phyloP scores from a whole-genome alignment of 2,888 invertebrate species.

The Lasius platythorax region DNA sequence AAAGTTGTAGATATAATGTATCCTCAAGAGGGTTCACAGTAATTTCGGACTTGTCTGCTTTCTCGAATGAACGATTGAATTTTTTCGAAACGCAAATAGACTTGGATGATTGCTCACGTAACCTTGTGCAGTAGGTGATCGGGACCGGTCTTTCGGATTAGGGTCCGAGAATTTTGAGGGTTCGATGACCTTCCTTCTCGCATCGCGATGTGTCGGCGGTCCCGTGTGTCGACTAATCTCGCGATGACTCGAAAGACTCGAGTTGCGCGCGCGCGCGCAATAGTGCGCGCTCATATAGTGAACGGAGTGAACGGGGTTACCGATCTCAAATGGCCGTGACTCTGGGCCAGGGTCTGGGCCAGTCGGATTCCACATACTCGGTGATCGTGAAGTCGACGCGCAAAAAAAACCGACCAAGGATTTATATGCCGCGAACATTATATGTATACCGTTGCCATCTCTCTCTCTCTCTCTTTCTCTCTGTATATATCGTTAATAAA shows the following conservation, averaged over 20 bases:
- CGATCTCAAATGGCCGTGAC: slow-evolving; percentile 70
- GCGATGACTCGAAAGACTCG: slow-evolving; percentile 41
- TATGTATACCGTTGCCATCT: slow-evolving; percentile 6
- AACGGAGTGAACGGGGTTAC: slow-evolving; percentile 69
- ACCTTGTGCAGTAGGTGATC: slow-evolving; percentile 61
- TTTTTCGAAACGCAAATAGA: neutral
- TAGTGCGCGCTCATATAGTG: slow-evolving; percentile 4
- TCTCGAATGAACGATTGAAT: neutral
- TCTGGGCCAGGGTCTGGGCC: slow-evolving; percentile 67
- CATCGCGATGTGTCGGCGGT: slow-evolving; percentile 49
- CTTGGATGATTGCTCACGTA: slow-evolving; percentile 65
- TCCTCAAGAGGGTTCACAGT: neutral
- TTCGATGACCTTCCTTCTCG: slow-evolving; percentile 61
- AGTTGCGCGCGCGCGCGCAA: neutral
- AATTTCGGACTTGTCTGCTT: neutral
- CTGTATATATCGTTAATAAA: neutral
- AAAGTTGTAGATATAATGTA: neutral
- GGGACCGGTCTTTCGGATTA: slow-evolving; percentile 73
- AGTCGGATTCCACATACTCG: slow-evolving; percentile 59
- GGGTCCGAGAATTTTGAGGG: slow-evolving; percentile 50
- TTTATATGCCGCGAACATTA: slow-evolving; percentile 4
- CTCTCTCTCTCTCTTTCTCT: neutral
- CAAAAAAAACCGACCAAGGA: slow-evolving; percentile 39
- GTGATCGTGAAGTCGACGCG: slow-evolving; percentile 50
- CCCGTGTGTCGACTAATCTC: neutral